A percentile compares a stretch with the other conserved stretches of the same genome.
Evolutionary conservation across 2,888 invertebrate genomes (phyloP).

Genomic region (Podotricha telesiphe): DNA sequence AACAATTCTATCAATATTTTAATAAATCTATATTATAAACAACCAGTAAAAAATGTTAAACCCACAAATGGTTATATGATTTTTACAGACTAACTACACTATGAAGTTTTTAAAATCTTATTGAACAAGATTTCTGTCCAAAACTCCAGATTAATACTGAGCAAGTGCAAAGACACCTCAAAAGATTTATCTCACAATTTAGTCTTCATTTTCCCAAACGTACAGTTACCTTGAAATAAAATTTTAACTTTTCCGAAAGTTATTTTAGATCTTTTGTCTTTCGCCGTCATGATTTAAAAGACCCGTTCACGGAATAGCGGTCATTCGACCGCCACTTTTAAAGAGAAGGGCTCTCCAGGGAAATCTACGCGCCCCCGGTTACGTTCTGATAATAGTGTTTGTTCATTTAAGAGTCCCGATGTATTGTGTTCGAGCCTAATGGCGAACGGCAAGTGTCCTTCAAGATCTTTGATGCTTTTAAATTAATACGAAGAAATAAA

Average conservation of each 20-base stretch:
- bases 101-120: neutral
- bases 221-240: conserved; percentile 31
- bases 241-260: conserved; percentile 36
- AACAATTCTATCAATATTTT: neutral
- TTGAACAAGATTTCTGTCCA: neutral
- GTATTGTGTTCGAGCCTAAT: conserved; percentile 70
- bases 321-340: conserved; percentile 75
- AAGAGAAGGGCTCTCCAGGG: conserved; percentile 75
- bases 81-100: neutral
- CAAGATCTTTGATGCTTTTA: conserved; percentile 2
- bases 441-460: conserved; percentile 40
- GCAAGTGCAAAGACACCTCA: conserved; percentile 11
- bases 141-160: neutral
- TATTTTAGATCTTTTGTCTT: conserved; percentile 43
- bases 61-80: no score
- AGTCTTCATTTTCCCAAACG: conserved; percentile 28
- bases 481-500: neutral
- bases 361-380: conserved; percentile 74
- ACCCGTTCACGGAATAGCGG: conserved; percentile 51
- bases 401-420: conserved; percentile 76
- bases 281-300: conserved; percentile 41
- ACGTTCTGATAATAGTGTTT: conserved; percentile 77
- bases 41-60: no score
- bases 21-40: no score
- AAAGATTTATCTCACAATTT: conserved; percentile 32